phyloP scores from a whole-genome alignment of 1,140 invertebrate genomes.

The Trachymyrmex septentrionalis region DNA sequence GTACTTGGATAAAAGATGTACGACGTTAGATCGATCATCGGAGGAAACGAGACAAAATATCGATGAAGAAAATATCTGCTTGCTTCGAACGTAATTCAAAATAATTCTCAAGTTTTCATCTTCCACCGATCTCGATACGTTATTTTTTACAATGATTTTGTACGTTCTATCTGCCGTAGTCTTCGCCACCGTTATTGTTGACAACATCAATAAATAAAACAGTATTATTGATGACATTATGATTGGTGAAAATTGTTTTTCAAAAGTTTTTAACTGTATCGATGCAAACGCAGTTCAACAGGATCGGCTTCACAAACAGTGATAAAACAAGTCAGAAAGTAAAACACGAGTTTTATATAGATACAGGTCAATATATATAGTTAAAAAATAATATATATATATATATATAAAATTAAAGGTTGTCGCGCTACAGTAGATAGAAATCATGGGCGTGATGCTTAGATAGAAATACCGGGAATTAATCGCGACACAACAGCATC shows the following conservation, averaged over 20 bases:
- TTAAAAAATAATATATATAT: constrained; percentile 1
- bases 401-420: not conserved
- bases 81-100: constrained; percentile 59
- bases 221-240: not conserved
- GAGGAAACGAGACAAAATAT: constrained; percentile 61
- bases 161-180: not conserved
- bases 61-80: constrained; percentile 53
- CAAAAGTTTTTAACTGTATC: not conserved
- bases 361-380: not conserved
- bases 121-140: not conserved
- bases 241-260: not conserved
- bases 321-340: not conserved
- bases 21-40: constrained; percentile 27
- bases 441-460: constrained; percentile 15
- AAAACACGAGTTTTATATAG: constrained; percentile 30
- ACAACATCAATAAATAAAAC: constrained; percentile 21
- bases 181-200: not conserved
- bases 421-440: constrained; percentile 8
- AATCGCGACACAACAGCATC: not conserved
- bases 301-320: not conserved
- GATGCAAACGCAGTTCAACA: not conserved
- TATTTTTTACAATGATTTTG: not conserved
- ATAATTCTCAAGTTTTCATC: constrained; percentile 52
- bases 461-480: not conserved
- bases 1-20: constrained; percentile 43